Evolutionary conservation across 2,113 vertebrate species (phyloP).

Genomic region (Capreolus pygargus): DNA sequence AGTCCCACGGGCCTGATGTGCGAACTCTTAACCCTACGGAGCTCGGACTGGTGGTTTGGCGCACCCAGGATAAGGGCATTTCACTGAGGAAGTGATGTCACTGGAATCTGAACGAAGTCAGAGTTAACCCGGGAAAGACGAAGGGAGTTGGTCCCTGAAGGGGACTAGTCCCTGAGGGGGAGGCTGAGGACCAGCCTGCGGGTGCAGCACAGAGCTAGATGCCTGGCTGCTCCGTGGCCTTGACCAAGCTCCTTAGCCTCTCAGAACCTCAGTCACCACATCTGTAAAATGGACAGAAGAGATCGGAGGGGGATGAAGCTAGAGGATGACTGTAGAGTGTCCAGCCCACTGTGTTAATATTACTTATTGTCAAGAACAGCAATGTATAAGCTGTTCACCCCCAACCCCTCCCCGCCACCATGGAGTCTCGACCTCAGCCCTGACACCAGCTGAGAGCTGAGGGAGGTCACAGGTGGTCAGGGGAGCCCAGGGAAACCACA

Average conservation of each 20-base stretch:
- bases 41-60: rapidly evolving
- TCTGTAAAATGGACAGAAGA: not conserved
- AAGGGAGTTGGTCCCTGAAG: not conserved
- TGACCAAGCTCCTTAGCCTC: not conserved
- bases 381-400: too few species aligned
- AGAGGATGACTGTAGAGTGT: not conserved
- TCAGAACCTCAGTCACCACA: not conserved
- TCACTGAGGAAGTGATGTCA: not conserved
- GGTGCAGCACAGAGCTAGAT: not conserved
- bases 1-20: rapidly evolving
- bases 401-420: rapidly evolving
- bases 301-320: not conserved
- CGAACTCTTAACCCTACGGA: rapidly evolving
- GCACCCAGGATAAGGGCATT: rapidly evolving
- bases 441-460: not conserved
- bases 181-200: rapidly evolving
- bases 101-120: not conserved
- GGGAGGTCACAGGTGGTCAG: not conserved
- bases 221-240: not conserved
- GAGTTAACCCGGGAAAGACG: not conserved
- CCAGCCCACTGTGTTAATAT: too few species aligned
- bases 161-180: too few species aligned
- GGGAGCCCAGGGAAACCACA: not conserved
- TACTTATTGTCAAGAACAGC: not conserved
- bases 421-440: not conserved